These are phyloP conservation scores for Sebastes goodei DNA, from an alignment of 2,797 vertebrate genomes.

Conservation along the genomic window DNA sequence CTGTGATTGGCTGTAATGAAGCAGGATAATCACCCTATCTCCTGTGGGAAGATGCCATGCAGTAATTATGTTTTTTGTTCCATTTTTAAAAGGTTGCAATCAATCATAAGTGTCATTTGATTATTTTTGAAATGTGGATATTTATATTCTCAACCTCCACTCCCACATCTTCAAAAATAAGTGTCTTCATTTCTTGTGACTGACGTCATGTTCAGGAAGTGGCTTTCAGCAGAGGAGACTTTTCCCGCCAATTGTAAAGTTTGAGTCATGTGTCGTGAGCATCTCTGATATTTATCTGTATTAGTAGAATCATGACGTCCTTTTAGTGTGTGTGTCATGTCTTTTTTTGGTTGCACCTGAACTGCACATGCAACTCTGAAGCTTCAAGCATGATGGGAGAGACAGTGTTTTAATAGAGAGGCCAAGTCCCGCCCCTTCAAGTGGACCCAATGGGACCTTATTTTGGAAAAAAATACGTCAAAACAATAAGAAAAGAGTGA, in stretches of 20 bases:
- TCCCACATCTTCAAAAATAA: constrained; percentile 2
- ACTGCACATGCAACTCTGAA: background rate
- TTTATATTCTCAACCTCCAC: constrained; percentile 38
- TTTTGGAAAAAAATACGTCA: too few relatives aligned
- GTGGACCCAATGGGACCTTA: too few relatives aligned
- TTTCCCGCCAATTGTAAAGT: background rate
- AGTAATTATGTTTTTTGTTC: constrained; percentile 61
- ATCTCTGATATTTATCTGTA: background rate
- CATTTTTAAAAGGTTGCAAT: constrained; percentile 69
- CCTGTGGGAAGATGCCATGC: constrained; percentile 30
- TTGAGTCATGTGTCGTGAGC: constrained; percentile 11
- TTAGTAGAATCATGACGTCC: background rate
- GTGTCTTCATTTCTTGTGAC: constrained; percentile 32
- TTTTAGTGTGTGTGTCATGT: background rate
- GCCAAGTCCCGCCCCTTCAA: too few relatives aligned
- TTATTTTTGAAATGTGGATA: constrained; percentile 48
- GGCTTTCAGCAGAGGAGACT: background rate
- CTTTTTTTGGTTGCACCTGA: background rate
- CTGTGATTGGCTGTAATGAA: constrained; percentile 72
- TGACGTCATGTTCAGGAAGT: constrained; percentile 1
- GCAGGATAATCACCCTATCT: constrained; percentile 51
- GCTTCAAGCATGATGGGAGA: background rate
- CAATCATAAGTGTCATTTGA: constrained; percentile 57
- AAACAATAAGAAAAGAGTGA: background rate
- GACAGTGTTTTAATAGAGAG: background rate